phyloP scores from a whole-genome alignment of 1,140 invertebrate genomes.

The Scaptomyza montana region DNA sequence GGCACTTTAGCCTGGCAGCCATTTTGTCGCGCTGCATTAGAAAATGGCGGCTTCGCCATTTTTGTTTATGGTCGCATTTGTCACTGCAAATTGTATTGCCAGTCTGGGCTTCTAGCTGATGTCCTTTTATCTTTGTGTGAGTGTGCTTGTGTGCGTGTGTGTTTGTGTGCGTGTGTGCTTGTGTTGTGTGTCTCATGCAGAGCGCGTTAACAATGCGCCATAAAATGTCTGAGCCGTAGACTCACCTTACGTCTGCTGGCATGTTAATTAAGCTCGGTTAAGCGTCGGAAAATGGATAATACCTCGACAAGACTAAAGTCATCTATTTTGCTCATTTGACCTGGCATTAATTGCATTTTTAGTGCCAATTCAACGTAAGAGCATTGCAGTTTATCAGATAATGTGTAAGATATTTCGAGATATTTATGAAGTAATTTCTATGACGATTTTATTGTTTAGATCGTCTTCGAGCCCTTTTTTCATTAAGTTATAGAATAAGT shows the following conservation, averaged over 20 bases:
- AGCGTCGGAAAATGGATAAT: slow-evolving; percentile 1
- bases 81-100: slow-evolving; percentile 73
- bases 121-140: not conserved
- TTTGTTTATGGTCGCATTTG: slow-evolving; percentile 74
- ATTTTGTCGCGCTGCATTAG: slow-evolving; percentile 72
- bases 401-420: not conserved
- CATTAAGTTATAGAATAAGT: too few species aligned
- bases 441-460: too few species aligned
- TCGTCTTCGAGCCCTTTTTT: too few species aligned
- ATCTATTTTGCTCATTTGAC: slow-evolving; percentile 52
- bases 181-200: slow-evolving; percentile 14
- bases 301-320: not conserved
- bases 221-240: slow-evolving; percentile 57
- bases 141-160: not conserved
- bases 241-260: slow-evolving; percentile 65
- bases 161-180: not conserved
- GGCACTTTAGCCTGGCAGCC: slow-evolving; percentile 53
- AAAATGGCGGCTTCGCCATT: slow-evolving; percentile 68
- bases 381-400: not conserved
- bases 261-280: slow-evolving; percentile 59
- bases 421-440: not conserved
- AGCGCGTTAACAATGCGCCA: slow-evolving; percentile 56
- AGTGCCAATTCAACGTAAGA: slow-evolving; percentile 10
- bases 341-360: slow-evolving; percentile 53
- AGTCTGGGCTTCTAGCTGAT: slow-evolving; percentile 28